phyloP scores from a whole-genome alignment of 2,797 vertebrate species.

The Forpus xanthops region DNA sequence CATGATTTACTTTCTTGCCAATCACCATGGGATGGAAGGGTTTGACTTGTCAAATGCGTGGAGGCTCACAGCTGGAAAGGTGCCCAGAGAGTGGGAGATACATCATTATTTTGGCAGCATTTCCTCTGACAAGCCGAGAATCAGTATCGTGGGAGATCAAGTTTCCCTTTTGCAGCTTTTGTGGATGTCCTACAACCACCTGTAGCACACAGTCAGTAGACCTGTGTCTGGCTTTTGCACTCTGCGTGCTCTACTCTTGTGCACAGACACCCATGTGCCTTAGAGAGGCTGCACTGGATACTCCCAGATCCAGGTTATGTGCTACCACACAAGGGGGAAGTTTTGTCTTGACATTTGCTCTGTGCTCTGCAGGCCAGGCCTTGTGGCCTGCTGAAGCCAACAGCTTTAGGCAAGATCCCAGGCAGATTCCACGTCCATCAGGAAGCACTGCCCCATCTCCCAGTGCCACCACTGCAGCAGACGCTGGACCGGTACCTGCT shows the following conservation, averaged over 20 bases:
- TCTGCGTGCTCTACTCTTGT: neutral
- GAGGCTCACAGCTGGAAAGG: neutral
- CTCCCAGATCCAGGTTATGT: neutral
- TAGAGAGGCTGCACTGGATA: neutral
- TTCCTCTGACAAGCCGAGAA: neutral
- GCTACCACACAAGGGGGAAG: accelerated
- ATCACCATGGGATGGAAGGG: neutral
- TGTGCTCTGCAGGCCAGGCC: conserved; percentile 79
- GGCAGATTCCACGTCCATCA: conserved; percentile 84
- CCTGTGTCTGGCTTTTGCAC: accelerated
- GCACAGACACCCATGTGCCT: neutral
- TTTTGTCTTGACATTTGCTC: conserved; percentile 25
- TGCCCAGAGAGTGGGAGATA: neutral
- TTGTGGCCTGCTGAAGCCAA: conserved; percentile 78
- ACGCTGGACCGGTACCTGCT: conserved; percentile 88
- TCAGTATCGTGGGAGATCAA: neutral
- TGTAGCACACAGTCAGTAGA: neutral
- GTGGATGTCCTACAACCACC: neutral
- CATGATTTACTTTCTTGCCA: neutral
- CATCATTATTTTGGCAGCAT: neutral
- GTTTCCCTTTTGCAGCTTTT: neutral
- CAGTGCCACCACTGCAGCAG: conserved; percentile 88
- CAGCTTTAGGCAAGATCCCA: conserved; percentile 75
- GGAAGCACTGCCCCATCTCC: conserved; percentile 86
- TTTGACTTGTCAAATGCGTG: neutral